Conservation (phyloP, 2,888 invertebrate genomes). For the Empis stercorea region DNA sequence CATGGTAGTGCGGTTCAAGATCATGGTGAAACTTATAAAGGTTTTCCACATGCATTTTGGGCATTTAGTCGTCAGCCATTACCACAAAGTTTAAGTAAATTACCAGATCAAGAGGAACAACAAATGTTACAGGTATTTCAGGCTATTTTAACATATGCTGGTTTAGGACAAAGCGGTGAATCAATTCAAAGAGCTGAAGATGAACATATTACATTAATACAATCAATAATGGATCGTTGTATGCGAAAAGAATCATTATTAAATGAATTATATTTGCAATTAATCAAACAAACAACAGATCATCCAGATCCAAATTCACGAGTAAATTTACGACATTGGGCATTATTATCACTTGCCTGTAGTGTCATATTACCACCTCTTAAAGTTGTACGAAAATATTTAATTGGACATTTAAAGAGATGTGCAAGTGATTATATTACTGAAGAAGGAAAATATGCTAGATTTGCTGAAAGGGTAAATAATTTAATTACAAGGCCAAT, state of each 20-base stretch:
- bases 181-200: constrained; percentile 62
- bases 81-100: constrained; percentile 68
- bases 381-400: constrained; percentile 70
- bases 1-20: constrained; percentile 49
- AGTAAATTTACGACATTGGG: constrained; percentile 85
- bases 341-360: constrained; percentile 65
- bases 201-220: constrained; percentile 78
- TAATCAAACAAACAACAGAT: constrained; percentile 88
- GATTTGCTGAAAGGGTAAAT: constrained; percentile 74
- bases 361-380: constrained; percentile 78
- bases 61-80: constrained; percentile 72
- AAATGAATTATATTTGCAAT: constrained; percentile 81
- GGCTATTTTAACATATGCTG: constrained; percentile 78
- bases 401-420: constrained; percentile 78
- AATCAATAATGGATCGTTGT: constrained; percentile 78
- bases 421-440: constrained; percentile 78
- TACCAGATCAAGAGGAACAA: constrained; percentile 78
- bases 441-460: constrained; percentile 88
- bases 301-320: constrained; percentile 80
- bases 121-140: constrained; percentile 80
- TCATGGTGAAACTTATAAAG: constrained; percentile 74
- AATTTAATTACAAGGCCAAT: not conserved
- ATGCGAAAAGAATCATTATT: constrained; percentile 79
- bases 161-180: constrained; percentile 59
- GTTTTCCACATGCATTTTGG: constrained; percentile 79